phyloP scores from a whole-genome alignment of 2,113 vertebrate species.

The Ia io region DNA sequence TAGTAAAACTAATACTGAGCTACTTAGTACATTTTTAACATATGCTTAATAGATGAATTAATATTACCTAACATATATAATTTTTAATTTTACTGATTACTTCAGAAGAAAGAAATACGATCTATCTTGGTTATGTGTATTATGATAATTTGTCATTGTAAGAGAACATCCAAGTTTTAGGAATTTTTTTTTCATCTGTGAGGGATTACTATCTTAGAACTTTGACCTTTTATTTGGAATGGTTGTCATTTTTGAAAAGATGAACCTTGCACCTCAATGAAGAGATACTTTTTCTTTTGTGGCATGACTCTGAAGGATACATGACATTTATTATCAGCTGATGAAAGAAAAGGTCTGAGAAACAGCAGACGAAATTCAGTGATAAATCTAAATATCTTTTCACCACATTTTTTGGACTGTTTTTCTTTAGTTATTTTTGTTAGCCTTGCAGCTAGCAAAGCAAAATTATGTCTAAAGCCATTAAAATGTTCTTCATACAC shows the following conservation, averaged over 20 bases:
- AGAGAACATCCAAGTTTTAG: slow-evolving; percentile 53
- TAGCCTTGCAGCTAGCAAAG: slow-evolving; percentile 59
- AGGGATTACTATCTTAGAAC: slow-evolving; percentile 65
- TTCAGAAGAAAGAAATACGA: not conserved
- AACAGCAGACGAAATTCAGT: slow-evolving; percentile 69
- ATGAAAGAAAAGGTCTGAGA: slow-evolving; percentile 77
- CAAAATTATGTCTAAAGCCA: slow-evolving; percentile 66
- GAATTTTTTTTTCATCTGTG: slow-evolving; percentile 51
- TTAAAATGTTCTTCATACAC: slow-evolving; percentile 69
- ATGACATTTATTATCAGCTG: slow-evolving; percentile 82
- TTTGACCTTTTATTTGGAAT: slow-evolving; percentile 73
- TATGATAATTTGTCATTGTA: slow-evolving; percentile 32
- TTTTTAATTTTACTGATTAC: slow-evolving; percentile 15
- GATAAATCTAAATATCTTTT: slow-evolving; percentile 81
- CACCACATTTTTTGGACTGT: slow-evolving; percentile 67
- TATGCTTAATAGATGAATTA: not conserved
- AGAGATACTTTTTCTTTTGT: slow-evolving; percentile 72
- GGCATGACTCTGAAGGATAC: slow-evolving; percentile 71
- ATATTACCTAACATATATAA: not conserved
- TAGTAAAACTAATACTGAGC: not conserved
- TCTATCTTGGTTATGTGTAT: not conserved
- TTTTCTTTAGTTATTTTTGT: slow-evolving; percentile 75
- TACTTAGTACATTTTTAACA: not conserved
- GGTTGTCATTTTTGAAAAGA: slow-evolving; percentile 76
- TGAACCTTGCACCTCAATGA: slow-evolving; percentile 61